A percentile compares a stretch with the other conserved stretches of the same genome.
phyloP scores from a whole-genome alignment of 2,113 vertebrate species.

The Benitochromis conjunctus region DNA sequence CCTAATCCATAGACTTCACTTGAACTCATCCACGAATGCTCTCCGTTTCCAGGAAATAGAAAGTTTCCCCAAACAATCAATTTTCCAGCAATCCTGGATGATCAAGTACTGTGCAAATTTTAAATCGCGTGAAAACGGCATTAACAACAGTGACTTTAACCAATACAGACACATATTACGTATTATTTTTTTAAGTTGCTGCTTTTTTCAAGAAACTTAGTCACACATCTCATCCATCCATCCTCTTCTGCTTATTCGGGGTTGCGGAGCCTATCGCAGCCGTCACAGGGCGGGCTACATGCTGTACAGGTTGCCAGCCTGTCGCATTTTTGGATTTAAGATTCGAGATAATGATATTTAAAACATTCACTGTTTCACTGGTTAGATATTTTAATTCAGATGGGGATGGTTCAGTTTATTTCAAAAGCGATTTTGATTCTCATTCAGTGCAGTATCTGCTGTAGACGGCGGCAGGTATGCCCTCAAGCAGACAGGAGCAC shows the following conservation, averaged over 20 bases:
- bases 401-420: neutral
- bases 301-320: neutral
- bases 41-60: neutral
- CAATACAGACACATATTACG: neutral
- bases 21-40: neutral
- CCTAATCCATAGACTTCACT: neutral
- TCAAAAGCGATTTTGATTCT: neutral
- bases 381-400: neutral
- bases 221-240: neutral
- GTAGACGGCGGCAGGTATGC: neutral
- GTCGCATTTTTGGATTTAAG: neutral
- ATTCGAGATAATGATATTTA: neutral
- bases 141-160: neutral
- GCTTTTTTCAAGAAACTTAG: neutral
- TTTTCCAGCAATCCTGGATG: neutral
- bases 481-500: neutral
- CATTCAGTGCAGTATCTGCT: neutral
- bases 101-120: neutral
- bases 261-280: neutral
- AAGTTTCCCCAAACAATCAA: neutral
- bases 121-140: neutral
- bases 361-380: neutral
- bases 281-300: neutral
- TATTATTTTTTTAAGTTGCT: neutral
- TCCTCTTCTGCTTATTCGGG: accelerated